Base-by-base conservation (phyloP, 2,113 vertebrate genomes). In the Tretioscincus oriximinensis region DNA sequence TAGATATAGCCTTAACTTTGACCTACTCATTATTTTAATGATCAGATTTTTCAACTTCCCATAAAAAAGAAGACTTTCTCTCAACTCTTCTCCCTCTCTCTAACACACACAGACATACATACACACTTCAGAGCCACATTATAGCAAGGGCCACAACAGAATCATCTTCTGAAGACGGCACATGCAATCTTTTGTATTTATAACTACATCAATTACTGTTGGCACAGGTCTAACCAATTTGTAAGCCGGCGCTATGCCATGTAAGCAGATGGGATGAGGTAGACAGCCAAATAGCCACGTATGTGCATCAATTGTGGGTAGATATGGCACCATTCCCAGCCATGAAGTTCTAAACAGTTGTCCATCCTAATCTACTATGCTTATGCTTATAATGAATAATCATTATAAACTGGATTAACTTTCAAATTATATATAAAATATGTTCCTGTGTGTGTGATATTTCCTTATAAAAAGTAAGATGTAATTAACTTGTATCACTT, bases 271-370 rank as follows among this genome's bases (percentile, higher is more conserved):
- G 94, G 94, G 78, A 91, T 2, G 76, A 91, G 87, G 86, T 92
- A 95, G 90, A 90, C 89, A 92, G 94, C 94, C 94, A 95, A 94
- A 91, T 73, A 94, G 90, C 92, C 92, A 94, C 90, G 94, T 93
- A 95, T 93, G 94, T 93, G 91, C 94, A 93, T 94, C 80, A 87
- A 91, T 91, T 94, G 93, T 94, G 94, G 92, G 92, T 92, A 94
- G 83, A 81, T 91, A 93, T 95, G 94, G 95, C 94, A 93, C 41
- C 70, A 84, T 95, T 96, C 95, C 94, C 94, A 95, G 94, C 91
- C 88, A 91, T 92, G 88, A 91, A 94, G 91, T 92, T 93, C 93
- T 93, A 91, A 95, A 94, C 93, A 94, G 92, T 96, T 93, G 94
- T 94, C 94, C 94, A 90, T 90, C 92, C 90, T 89, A 88, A 92